Evolutionary conservation across 2,797 vertebrate genomes (phyloP).

Genomic region (Ceryle rudis): DNA sequence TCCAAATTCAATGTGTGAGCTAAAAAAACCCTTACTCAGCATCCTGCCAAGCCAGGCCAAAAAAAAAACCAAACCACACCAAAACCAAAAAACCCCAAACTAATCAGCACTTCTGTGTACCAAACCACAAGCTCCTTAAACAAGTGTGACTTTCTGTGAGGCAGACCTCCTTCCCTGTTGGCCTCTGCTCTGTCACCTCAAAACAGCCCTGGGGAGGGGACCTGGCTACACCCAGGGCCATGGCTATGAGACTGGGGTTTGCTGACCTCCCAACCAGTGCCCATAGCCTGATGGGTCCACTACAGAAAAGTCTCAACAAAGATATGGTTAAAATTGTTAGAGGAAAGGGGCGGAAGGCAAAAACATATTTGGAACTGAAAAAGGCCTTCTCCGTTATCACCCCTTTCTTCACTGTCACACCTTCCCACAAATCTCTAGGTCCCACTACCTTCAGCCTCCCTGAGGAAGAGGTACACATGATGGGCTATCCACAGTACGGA

Average conservation of each 20-base stretch:
- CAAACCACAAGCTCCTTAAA: background rate
- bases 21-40: background rate
- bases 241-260: background rate
- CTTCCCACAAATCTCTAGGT: rapidly evolving
- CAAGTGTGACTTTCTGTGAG: background rate
- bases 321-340: background rate
- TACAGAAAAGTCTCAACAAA: background rate
- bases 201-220: background rate
- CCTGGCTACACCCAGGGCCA: rapidly evolving
- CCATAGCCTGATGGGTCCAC: background rate
- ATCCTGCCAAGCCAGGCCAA: background rate
- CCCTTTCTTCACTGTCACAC: background rate
- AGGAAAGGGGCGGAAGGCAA: too few relatives aligned
- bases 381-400: background rate
- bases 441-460: background rate
- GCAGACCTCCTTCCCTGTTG: background rate
- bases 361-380: background rate
- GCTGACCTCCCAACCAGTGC: background rate
- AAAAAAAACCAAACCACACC: background rate
- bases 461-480: background rate
- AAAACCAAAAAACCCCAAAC: background rate
- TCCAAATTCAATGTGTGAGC: background rate
- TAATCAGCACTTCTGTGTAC: background rate
- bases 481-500: rapidly evolving
- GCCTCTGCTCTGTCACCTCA: background rate